A percentile compares a stretch with the other conserved stretches of the same genome.
Conservation (phyloP, 2,797 vertebrate genomes). For the Bovichtus variegatus region DNA sequence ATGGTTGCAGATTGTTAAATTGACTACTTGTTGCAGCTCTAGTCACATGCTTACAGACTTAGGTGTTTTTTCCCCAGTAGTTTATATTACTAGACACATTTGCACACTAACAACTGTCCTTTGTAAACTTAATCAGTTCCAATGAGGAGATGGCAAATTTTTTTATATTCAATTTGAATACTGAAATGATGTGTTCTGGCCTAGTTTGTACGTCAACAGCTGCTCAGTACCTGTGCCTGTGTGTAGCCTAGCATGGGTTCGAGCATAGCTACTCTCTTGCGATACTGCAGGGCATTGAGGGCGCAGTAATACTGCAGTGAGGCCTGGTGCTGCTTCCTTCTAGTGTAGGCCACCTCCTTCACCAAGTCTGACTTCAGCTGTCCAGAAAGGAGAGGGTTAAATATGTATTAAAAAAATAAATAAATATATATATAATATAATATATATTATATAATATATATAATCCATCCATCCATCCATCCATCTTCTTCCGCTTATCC, state of each 20-base stretch:
- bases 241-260: conserved; percentile 97
- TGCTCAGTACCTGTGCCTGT: conserved; percentile 90
- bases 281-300: conserved; percentile 96
- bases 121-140: conserved; percentile 9
- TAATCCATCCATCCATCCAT: too few relatives aligned
- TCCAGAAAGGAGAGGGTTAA: conserved; percentile 42
- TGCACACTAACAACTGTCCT: not conserved
- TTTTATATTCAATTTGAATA: conserved; percentile 2
- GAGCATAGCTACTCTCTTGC: conserved; percentile 95
- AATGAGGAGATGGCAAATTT: not conserved
- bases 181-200: not conserved
- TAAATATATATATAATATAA: too few relatives aligned
- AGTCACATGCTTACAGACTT: not conserved
- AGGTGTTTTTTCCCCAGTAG: not conserved
- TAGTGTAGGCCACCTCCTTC: conserved; percentile 92
- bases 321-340: conserved; percentile 96
- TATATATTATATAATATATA: too few relatives aligned
- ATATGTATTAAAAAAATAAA: conserved; percentile 25
- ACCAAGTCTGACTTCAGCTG: conserved; percentile 93
- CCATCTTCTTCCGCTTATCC: too few relatives aligned
- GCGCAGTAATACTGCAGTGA: conserved; percentile 97
- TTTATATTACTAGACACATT: not conserved
- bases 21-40: not conserved
- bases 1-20: not conserved
- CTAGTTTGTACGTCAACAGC: not conserved